Base-by-base conservation (phyloP, 2,888 invertebrate species). In the Dendrolimus houi region DNA sequence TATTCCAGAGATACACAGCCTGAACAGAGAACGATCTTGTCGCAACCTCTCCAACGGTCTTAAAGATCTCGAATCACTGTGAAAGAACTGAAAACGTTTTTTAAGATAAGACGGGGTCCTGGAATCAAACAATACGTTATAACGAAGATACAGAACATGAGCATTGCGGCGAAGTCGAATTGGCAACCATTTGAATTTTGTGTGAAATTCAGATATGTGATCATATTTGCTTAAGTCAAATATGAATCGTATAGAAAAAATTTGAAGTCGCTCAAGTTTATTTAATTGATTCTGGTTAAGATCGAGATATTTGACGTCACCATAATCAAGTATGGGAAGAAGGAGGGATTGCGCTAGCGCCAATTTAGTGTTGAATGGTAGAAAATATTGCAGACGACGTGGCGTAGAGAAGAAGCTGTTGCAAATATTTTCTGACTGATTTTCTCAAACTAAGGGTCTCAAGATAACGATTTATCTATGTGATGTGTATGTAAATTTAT, bases 251-350 rank as follows among this genome's bases (percentile, higher is more conserved):
- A 56, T 42, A 41, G 47, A 54, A 12, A 53, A 53, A 42, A 54
- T 56, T 54, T 56, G 56, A 14, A 56, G 52, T 7, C 56, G 54
- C 56, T 56, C 56, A 12, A 56, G 54, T 54, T 56, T 56, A 56
- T 56, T 41, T n/a, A 56, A 42, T 9, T 54, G 52, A 8, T 12
- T 52, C 17, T 56, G 9, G 9, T 13, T 56, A 9, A 54, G 42
- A 42, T 56, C 54, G 9, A 54, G 52, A 52, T 52, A 55, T 1
- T 52, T 9, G 7, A 10, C 7, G 41, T 52, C 47, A 13, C 29
- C 52, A 54, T 54, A 52, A 9, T 54, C 54, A 17, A 57, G 40
- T 1, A 57, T 17, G 6, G 40, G 57, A 17, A 57, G 40, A 13
- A 54, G 54, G 7, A 54, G 17, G n/a, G 54, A 52, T 52, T 57